Base-by-base conservation (phyloP, 2,113 vertebrate genomes). In the Stomatorhinus ivindoensis region DNA sequence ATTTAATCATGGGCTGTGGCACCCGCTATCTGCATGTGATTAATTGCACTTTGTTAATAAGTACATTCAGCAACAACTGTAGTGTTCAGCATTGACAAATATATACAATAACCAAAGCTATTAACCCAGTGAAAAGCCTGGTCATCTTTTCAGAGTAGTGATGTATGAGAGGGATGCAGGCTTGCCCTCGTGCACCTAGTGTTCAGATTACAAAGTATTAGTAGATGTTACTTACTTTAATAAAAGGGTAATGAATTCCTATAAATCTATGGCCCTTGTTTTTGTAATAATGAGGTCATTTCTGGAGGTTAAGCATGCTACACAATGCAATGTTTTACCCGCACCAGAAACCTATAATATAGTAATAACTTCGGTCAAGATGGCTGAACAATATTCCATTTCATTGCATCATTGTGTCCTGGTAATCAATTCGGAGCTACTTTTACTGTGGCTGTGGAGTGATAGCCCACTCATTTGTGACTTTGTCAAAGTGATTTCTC, bases 141-240 rank as follows among this genome's bases (percentile, higher is more conserved):
- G 93, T 47, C 76, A 35, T 42, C 92, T 35, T 92, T 90, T 89
- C 90, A 46, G 82, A 80, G 46, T 21, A 2, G 21, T 96, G 95
- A 96, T 96, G 89, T 92, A 96, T 93, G 94, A 93, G 94, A 90
- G 87, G 91, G 92, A 92, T 89, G 91, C 92, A 93, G 93, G 94
- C 91, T 94, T 44, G 91, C 94, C 94, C 91, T 94, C 93, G 92
- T 91, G 90, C 92, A 93, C 93, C 93, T 93, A 94, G 91, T 93
- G 92, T 94, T 91, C 93, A 93, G 93, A 95, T 95, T 94, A 95
- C 92, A 94, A 94, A 95, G 93, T 94, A 95, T 96, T 95, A 95
- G 94, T 95, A 94, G 95, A 92, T 93, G 94, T 94, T 94, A 95
- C 93, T 95, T 95, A 93, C 91, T 91, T 92, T 95, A 95, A 95